Evolutionary conservation across 2,113 vertebrate species (phyloP).

Genomic region (Varanus komodoensis): DNA sequence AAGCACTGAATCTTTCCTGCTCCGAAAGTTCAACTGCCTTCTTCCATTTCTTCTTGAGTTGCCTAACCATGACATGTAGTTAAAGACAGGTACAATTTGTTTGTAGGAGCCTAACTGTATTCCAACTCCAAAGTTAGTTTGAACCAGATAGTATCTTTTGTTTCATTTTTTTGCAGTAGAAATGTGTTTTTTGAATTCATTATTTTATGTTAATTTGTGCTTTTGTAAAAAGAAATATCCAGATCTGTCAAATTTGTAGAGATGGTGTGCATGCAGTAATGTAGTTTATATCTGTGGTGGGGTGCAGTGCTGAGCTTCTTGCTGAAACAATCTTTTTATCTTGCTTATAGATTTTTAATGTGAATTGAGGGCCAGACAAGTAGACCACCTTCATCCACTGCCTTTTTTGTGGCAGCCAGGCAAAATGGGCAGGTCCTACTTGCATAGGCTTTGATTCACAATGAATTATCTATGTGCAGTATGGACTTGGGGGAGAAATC

Average conservation of each 20-base stretch:
- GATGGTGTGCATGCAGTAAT: neutral
- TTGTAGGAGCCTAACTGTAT: constrained; percentile 18
- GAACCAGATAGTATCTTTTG: neutral
- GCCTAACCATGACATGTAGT: constrained; percentile 24
- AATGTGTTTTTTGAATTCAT: constrained; percentile 17
- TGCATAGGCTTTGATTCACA: neutral
- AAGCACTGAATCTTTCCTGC: constrained; percentile 5
- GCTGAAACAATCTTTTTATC: neutral
- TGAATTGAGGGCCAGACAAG: neutral
- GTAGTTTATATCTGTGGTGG: neutral
- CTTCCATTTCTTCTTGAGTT: constrained; percentile 37
- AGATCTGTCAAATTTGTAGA: neutral
- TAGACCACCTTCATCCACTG: neutral
- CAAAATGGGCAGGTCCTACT: neutral
- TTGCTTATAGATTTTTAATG: neutral
- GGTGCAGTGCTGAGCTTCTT: neutral
- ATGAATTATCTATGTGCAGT: neutral
- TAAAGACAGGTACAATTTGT: constrained; percentile 6
- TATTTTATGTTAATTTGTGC: constrained; percentile 27
- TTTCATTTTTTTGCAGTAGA: neutral
- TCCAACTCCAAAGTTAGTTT: constrained; percentile 29
- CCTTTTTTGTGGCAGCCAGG: neutral
- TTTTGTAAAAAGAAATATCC: neutral
- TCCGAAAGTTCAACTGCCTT: neutral
- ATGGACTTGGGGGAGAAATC: neutral